Evolutionary conservation across 2,113 vertebrate species (phyloP).

Genomic region (Chionomys nivalis): DNA sequence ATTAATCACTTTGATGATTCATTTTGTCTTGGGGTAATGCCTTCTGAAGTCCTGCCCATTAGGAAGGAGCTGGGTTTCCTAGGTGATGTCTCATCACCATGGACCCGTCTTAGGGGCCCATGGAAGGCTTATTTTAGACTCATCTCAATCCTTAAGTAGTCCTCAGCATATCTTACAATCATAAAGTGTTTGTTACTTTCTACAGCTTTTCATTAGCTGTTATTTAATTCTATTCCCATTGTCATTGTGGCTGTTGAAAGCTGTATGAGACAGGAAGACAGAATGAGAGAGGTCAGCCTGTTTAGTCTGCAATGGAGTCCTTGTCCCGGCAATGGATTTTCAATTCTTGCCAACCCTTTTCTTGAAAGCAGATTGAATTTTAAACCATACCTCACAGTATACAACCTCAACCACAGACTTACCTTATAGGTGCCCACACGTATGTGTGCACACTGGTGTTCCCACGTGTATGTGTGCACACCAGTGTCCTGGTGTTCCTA

Average conservation of each 20-base stretch:
- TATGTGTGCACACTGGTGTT: too few species aligned
- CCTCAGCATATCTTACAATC: constrained; percentile 19
- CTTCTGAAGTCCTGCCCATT: background rate
- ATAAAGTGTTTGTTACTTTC: constrained; percentile 44
- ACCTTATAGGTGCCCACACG: background rate
- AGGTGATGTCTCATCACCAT: background rate
- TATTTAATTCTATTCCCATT: constrained; percentile 41
- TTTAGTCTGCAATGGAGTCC: background rate
- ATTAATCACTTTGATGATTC: constrained; percentile 31
- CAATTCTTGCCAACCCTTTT: background rate
- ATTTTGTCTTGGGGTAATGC: constrained; percentile 4
- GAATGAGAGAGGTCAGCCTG: background rate
- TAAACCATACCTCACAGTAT: background rate
- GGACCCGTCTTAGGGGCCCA: background rate
- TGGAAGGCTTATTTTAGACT: constrained; percentile 52
- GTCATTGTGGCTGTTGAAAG: constrained; percentile 28
- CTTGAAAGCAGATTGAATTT: background rate
- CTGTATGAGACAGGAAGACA: background rate
- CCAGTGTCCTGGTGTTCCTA: background rate
- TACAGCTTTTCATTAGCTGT: constrained; percentile 51
- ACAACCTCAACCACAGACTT: background rate
- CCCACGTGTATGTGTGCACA: background rate
- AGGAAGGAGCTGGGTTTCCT: constrained; percentile 46
- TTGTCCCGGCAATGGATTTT: background rate
- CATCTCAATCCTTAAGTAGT: constrained; percentile 60